Evolutionary conservation across 1,140 invertebrate genomes (phyloP).

Genomic region (Anoplolepis gracilipes): DNA sequence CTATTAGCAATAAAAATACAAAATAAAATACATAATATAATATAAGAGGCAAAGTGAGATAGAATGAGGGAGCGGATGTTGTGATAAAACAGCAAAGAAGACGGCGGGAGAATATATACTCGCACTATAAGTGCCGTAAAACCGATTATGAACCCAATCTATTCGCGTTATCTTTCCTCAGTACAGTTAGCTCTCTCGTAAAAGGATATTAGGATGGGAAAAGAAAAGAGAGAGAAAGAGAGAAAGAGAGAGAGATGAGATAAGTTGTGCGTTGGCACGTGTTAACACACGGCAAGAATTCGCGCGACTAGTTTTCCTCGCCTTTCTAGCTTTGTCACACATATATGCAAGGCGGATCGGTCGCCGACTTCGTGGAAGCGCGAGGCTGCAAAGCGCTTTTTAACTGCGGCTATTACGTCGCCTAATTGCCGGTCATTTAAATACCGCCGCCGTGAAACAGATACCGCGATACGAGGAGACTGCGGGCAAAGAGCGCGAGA

Average conservation of each 20-base stretch:
- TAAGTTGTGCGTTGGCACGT: slow-evolving; percentile 62
- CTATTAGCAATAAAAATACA: not conserved
- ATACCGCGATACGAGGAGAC: slow-evolving; percentile 60
- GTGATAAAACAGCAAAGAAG: not conserved
- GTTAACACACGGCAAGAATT: slow-evolving; percentile 73
- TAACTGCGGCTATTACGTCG: slow-evolving; percentile 76
- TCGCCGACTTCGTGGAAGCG: slow-evolving; percentile 59
- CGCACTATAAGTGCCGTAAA: slow-evolving; percentile 66
- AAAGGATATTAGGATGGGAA: slow-evolving; percentile 62
- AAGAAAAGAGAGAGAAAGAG: too few relatives aligned
- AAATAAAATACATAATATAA: not conserved
- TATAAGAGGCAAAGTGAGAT: not conserved
- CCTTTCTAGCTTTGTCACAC: not conserved
- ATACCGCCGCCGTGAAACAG: slow-evolving; percentile 69
- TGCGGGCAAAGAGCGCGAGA: slow-evolving; percentile 43
- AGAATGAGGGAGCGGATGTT: not conserved
- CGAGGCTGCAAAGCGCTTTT: slow-evolving; percentile 48
- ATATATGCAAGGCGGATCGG: slow-evolving; percentile 44
- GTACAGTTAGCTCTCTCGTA: slow-evolving; percentile 75
- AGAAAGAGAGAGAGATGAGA: not conserved
- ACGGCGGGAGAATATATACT: not conserved
- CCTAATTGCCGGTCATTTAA: slow-evolving; percentile 77
- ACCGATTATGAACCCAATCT: slow-evolving; percentile 73
- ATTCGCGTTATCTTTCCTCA: slow-evolving; percentile 51
- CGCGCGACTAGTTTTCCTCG: slow-evolving; percentile 20